Base-by-base conservation (phyloP, 2,888 invertebrate species). In the Drosophila villosipedis region DNA sequence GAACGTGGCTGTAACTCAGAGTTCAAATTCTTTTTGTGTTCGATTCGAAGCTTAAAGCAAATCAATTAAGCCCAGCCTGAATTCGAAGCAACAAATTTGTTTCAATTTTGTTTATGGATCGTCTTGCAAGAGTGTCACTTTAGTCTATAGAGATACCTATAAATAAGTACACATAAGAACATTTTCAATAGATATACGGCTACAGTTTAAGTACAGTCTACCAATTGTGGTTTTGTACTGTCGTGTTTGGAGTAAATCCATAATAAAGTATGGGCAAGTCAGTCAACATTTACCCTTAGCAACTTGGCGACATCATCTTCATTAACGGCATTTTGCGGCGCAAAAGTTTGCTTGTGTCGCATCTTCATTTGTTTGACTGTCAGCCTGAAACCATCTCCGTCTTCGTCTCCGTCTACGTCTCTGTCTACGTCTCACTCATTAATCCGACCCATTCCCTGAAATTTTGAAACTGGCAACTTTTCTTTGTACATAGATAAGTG, bases 361-460 rank as follows among this genome's bases (percentile, higher is more conserved):
- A 41, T 75, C 69, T 73, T 68, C 57, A 65, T 80, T 54, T 68
- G 60, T 69, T 65, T 62, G 47, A 54, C 67, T 70, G 67, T 79
- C 59, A 62, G 41, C 22, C 41, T 10, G 25, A 7, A 31, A 35
- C 25, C 25, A 50, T 55, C 60, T 60, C 41, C 61, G 63, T 49
- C 49, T 53, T 1, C n/a, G n/a, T 49, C 49, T 53, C 1, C n/a
- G 12, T 28, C 28, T 37, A 3, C 25, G 25, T n/a, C n/a, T n/a
- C n/a, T n/a, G n/a, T 25, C 25, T 28, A 0, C 47, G 41, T 61
- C 52, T 52, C 35, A 50, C 61, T 61, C 62, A 69, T 67, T 69
- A 63, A 74, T 61, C 35, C 75, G 30, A 25, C 55, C 41, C 50
- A 10, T 39, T 35, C 57, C 30, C 39, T 4, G 22, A 35, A 41